phyloP scores from a whole-genome alignment of 2,797 vertebrate genomes.

The Acridotheres tristis region DNA sequence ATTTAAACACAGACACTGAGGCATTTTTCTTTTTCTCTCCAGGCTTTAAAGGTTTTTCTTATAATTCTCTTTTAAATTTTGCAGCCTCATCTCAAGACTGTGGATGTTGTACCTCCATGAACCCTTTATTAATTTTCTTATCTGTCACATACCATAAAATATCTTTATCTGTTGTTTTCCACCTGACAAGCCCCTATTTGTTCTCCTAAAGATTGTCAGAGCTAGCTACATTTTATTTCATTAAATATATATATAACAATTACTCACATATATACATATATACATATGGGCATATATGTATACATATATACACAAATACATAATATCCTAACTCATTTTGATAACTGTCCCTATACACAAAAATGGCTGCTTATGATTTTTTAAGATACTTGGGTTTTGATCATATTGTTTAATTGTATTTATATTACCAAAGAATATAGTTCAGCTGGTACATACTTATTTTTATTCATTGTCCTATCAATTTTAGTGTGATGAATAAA shows the following conservation, averaged over 20 bases:
- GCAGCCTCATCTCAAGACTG: not conserved
- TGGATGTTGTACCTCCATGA: not conserved
- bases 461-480: not conserved
- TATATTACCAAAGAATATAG: not conserved
- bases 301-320: not conserved
- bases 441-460: not conserved
- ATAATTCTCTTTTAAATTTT: not conserved
- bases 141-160: not conserved
- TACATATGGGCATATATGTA: no score
- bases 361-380: not conserved
- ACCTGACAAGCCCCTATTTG: not conserved
- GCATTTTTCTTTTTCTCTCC: not conserved
- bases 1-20: not conserved
- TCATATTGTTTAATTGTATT: not conserved
- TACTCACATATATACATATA: not conserved
- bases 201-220: not conserved
- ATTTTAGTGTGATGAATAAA: not conserved
- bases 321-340: not conserved
- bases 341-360: not conserved
- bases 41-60: not conserved
- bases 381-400: not conserved
- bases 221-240: not conserved
- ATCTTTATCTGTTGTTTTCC: not conserved
- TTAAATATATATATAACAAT: not conserved
- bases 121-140: not conserved